A percentile compares a stretch with the other conserved stretches of the same genome.
phyloP scores from a whole-genome alignment of 1,140 invertebrate species.

The Vanessa tameamea region DNA sequence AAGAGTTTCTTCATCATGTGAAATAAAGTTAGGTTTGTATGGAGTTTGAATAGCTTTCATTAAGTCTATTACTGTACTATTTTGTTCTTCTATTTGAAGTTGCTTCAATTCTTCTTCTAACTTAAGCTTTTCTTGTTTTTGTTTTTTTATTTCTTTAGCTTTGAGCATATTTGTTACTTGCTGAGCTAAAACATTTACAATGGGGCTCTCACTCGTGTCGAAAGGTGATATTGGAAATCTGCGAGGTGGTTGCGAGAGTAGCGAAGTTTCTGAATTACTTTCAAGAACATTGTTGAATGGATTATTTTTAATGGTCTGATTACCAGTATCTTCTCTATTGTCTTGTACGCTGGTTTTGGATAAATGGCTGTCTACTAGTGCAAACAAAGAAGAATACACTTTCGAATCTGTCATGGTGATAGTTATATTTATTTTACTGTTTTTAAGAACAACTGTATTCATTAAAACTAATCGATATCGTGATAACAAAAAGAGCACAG shows the following conservation, averaged over 20 bases:
- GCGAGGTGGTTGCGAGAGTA: slow-evolving; percentile 32
- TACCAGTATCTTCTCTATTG: slow-evolving; percentile 28
- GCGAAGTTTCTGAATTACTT: slow-evolving; percentile 44
- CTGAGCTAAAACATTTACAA: slow-evolving; percentile 54
- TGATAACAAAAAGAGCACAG: too few species aligned
- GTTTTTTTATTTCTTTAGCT: slow-evolving; percentile 56
- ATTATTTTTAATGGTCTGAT: slow-evolving; percentile 34
- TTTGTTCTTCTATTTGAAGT: slow-evolving; percentile 42
- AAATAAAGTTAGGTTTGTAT: slow-evolving; percentile 8
- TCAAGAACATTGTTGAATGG: slow-evolving; percentile 27
- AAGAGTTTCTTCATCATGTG: slow-evolving; percentile 30
- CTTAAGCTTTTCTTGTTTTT: slow-evolving; percentile 50
- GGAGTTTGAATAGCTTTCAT: slow-evolving; percentile 53
- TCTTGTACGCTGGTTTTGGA: slow-evolving; percentile 56
- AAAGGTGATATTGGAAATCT: slow-evolving; percentile 49
- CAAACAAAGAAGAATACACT: slow-evolving; percentile 52
- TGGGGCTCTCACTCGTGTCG: slow-evolving; percentile 51
- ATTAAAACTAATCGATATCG: too few species aligned
- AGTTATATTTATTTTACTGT: not conserved
- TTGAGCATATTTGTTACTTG: slow-evolving; percentile 66
- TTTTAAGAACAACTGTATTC: too few species aligned
- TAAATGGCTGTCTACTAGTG: slow-evolving; percentile 63
- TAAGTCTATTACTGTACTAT: slow-evolving; percentile 59
- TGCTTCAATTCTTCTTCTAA: slow-evolving; percentile 48
- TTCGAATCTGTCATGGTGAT: slow-evolving; percentile 41